phyloP scores from a whole-genome alignment of 1,140 invertebrate species.

The Helicoverpa zea region DNA sequence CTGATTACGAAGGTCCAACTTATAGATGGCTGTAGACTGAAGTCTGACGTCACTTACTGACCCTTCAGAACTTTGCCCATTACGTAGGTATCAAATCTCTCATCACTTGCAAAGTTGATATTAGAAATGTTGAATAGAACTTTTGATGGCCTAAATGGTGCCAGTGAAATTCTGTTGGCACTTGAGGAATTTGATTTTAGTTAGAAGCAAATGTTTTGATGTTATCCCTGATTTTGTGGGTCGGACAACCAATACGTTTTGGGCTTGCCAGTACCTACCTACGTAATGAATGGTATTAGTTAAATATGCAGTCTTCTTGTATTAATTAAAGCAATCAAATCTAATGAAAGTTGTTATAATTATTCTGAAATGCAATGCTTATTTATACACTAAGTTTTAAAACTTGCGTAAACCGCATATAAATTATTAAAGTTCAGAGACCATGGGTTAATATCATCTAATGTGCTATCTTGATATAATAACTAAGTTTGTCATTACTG shows the following conservation, averaged over 20 bases:
- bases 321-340: too few relatives aligned
- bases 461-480: slow-evolving; percentile 14
- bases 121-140: slow-evolving; percentile 25
- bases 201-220: too few relatives aligned
- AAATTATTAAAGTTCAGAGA: slow-evolving; percentile 12
- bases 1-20: slow-evolving; percentile 20
- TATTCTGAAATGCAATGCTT: background rate
- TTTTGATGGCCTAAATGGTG: slow-evolving; percentile 16
- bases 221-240: too few relatives aligned
- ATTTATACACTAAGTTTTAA: background rate
- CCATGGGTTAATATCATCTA: slow-evolving; percentile 18
- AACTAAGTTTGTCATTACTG: slow-evolving; percentile 27
- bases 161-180: background rate
- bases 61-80: slow-evolving; percentile 30
- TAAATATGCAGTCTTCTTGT: too few relatives aligned
- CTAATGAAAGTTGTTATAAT: background rate
- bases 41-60: slow-evolving; percentile 21
- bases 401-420: slow-evolving; percentile 12
- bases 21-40: background rate
- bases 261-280: too few relatives aligned
- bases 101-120: slow-evolving; percentile 5
- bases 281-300: too few relatives aligned
- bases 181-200: background rate
- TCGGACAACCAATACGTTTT: too few relatives aligned
- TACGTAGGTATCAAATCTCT: slow-evolving; percentile 23